phyloP scores from a whole-genome alignment of 2,888 invertebrate species.

The Anthophora plumipes region DNA sequence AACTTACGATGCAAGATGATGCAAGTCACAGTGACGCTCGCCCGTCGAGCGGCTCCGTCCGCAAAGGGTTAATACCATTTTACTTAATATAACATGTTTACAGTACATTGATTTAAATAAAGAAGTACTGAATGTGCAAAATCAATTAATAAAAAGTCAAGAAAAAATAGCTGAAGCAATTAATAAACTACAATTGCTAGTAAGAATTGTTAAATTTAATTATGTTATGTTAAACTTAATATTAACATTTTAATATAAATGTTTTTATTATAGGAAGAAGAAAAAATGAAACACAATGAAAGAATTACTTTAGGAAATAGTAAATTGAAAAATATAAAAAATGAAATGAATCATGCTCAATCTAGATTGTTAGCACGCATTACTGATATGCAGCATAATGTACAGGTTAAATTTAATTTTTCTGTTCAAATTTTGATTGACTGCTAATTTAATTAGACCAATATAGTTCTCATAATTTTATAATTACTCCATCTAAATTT shows the following conservation, averaged over 20 bases:
- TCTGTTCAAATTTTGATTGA: background rate
- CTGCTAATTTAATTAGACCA: constrained; percentile 1
- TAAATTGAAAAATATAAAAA: constrained; percentile 80
- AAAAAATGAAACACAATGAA: constrained; percentile 73
- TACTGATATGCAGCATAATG: constrained; percentile 67
- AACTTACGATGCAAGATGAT: too few species aligned
- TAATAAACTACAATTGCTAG: constrained; percentile 76
- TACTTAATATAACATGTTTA: constrained; percentile 39
- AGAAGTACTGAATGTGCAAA: constrained; percentile 73
- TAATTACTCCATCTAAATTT: constrained; percentile 38
- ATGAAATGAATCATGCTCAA: constrained; percentile 78
- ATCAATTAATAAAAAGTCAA: constrained; percentile 73
- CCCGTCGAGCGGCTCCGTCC: too few species aligned
- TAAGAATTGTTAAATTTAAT: constrained; percentile 54
- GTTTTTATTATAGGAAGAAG: constrained; percentile 72
- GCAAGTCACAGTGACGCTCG: too few species aligned
- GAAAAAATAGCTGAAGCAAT: constrained; percentile 75
- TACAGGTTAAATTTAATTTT: constrained; percentile 57
- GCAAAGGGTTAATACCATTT: too few species aligned
- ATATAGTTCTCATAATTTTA: background rate
- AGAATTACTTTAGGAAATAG: constrained; percentile 73
- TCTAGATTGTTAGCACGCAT: constrained; percentile 68
- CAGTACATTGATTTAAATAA: constrained; percentile 77
- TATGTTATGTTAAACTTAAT: constrained; percentile 3
- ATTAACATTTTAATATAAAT: background rate